Evolutionary conservation across 2,113 vertebrate species (phyloP), one percentile per base, ranked within the genome.

Genomic region (Colinus virginianus): DNA sequence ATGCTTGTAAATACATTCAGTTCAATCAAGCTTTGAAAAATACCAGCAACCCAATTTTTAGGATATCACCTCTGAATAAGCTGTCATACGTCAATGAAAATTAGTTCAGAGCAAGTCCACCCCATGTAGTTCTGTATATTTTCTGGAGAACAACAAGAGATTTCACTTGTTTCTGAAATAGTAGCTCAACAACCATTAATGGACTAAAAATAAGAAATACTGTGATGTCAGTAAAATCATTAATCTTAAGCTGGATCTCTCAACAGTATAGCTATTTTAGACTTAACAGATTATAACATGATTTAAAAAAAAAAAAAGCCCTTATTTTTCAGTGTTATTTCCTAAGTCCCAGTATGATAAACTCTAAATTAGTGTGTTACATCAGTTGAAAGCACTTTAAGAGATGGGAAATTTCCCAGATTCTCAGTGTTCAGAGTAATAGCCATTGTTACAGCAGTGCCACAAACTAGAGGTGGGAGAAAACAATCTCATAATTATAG

Each of bases 401-500:
- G n/a, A 84, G 93, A 83, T 68, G 64, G 55, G 64, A 93, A 83
- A 68, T 56, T 64, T 87, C 51, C 34, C 67, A 78, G 72, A 49
- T 80, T 70, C 40, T 82, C 88, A 75, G 63, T 68, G 34, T 59
- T 82, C 85, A 56, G 64, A 94, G 21, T 82, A 69, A 71, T 42
- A 45, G 46, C 56, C 67, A 53, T 91, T 91, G 58, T 72, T 87
- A 68, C 20, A 90, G 40, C 38, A 69, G 7, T 62, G 34, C 62
- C 68, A 56, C 74, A 92, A 71, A 76, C 46, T 48, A 40, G 59
- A 56, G 75, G 38, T 38, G 32, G 32, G 45, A 38, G 42, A 71
- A 28, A 42, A 40, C 49, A 53, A 45, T 93, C 82, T 79, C 42
- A n/a, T 67, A 69, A 59, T 87, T 78, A 80, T 20, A 56, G 25